Evolutionary conservation across 2,888 invertebrate species (phyloP).

Genomic region (Xanthorhoe spadicearia): DNA sequence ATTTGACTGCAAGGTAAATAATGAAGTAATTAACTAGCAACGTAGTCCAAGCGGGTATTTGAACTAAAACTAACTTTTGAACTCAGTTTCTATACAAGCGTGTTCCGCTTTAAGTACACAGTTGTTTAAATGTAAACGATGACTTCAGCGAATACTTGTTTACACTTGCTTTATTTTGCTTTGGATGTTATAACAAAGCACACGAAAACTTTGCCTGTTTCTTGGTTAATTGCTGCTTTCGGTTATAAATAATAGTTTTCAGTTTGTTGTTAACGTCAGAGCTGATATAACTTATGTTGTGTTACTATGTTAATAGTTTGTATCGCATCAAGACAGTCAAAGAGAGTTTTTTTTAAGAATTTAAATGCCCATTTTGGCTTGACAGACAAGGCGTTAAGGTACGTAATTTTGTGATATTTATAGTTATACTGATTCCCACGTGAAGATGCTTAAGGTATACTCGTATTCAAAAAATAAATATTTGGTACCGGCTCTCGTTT

Average conservation of each 20-base stretch:
- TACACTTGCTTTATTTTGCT: constrained; percentile 61
- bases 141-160: constrained; percentile 69
- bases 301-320: neutral
- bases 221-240: constrained; percentile 48
- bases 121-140: constrained; percentile 71
- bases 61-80: constrained; percentile 62
- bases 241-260: constrained; percentile 29
- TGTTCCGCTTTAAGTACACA: constrained; percentile 64
- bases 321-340: no score
- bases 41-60: constrained; percentile 28
- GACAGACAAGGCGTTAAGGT: no score
- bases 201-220: constrained; percentile 57
- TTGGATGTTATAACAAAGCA: constrained; percentile 65
- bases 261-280: constrained; percentile 4
- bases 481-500: no score
- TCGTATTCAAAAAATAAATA: no score
- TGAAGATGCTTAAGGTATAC: no score
- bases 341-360: no score
- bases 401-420: no score
- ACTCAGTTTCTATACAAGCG: constrained; percentile 61
- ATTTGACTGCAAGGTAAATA: constrained; percentile 33
- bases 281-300: neutral
- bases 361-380: no score
- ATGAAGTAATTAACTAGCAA: constrained; percentile 29
- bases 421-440: no score